Percentiles rank a stretch among this genome's conserved stretches.
Conservation (phyloP, 2,888 invertebrate species). For the Argyresthia albistria region DNA sequence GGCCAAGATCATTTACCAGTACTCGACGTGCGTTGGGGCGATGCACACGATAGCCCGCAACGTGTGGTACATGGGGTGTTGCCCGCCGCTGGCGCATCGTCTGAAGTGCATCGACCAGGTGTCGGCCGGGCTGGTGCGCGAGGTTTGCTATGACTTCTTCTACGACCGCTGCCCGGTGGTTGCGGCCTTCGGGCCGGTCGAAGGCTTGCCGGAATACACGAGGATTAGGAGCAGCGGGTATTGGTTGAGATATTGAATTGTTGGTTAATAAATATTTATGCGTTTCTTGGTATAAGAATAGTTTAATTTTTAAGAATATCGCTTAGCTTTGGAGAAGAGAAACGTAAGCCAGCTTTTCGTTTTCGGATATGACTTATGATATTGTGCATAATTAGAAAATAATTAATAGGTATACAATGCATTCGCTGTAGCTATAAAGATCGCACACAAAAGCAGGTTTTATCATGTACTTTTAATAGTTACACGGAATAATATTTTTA, state of each 20-base stretch:
- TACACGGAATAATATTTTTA: too few species aligned
- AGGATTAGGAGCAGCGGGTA: conserved; percentile 86
- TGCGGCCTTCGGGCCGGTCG: conserved; percentile 91
- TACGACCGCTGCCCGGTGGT: conserved; percentile 94
- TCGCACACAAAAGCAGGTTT: too few species aligned
- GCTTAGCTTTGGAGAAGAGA: too few species aligned
- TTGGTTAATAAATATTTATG: neutral
- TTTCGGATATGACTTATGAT: too few species aligned
- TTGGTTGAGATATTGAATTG: conserved; percentile 71
- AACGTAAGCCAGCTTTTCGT: too few species aligned
- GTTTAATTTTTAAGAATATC: too few species aligned
- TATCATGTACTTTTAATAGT: too few species aligned
- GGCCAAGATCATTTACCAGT: conserved; percentile 90
- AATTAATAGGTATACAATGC: too few species aligned
- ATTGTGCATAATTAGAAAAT: too few species aligned
- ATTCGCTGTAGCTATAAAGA: too few species aligned
- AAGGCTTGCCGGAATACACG: conserved; percentile 88
- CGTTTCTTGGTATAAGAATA: too few species aligned
- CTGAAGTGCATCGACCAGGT: conserved; percentile 88
- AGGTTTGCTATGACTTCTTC: conserved; percentile 87
- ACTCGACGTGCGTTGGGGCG: conserved; percentile 85
- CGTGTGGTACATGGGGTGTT: conserved; percentile 91
- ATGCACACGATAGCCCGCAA: conserved; percentile 96
- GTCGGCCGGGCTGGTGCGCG: conserved; percentile 79
- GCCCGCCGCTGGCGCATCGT: conserved; percentile 89